Percentiles rank a stretch among this genome's conserved stretches.
Conservation (phyloP, 1,140 invertebrate species). For the Anastrepha obliqua region DNA sequence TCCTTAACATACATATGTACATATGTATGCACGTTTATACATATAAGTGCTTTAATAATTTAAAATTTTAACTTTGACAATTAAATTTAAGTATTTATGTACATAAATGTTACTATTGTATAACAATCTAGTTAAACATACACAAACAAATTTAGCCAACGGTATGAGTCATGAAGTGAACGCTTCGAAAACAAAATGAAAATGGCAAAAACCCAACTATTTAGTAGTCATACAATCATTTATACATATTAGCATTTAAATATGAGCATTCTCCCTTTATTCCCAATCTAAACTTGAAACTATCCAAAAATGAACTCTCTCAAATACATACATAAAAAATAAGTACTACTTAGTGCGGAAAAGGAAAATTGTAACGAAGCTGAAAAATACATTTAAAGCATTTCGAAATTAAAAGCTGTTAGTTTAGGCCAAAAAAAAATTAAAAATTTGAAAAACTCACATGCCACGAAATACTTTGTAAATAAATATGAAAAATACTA, state of each 20-base stretch:
- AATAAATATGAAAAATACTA: neutral
- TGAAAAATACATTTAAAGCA: neutral
- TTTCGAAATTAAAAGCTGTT: neutral
- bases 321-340: slow-evolving; percentile 10
- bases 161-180: too few relatives aligned
- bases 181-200: neutral
- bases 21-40: neutral
- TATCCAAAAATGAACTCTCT: neutral
- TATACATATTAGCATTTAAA: neutral
- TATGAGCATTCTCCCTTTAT: slow-evolving; percentile 8
- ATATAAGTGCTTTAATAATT: slow-evolving; percentile 50
- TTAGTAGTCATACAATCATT: neutral
- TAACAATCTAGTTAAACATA: neutral
- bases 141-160: neutral
- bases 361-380: neutral
- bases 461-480: slow-evolving; percentile 9
- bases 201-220: neutral
- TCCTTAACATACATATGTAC: neutral
- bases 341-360: neutral
- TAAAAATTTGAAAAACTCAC: neutral
- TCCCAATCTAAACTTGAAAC: neutral
- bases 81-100: slow-evolving; percentile 35
- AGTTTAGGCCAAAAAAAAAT: neutral
- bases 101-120: slow-evolving; percentile 23
- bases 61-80: slow-evolving; percentile 43